Evolutionary conservation across 2,888 invertebrate species (phyloP), one percentile per base, ranked within the genome.

Genomic region (Lamproptera curius): DNA sequence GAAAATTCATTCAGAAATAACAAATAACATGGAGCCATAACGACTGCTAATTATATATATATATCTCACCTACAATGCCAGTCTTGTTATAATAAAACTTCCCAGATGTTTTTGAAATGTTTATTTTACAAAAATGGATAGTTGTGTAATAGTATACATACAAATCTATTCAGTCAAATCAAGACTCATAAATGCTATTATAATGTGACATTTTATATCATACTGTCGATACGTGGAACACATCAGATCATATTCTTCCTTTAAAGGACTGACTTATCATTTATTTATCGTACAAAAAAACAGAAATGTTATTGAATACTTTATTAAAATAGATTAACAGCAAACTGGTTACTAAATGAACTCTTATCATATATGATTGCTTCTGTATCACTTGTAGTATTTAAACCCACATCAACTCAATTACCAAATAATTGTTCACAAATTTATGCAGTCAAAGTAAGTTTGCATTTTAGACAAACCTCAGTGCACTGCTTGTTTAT

Each of bases 61-160:
- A 23, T 23, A 23, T 23, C 5, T 23, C 23, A n/a, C n/a, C n/a
- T n/a, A n/a, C n/a, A n/a, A n/a, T n/a, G n/a, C n/a, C n/a, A n/a
- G n/a, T n/a, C n/a, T n/a, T n/a, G n/a, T n/a, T n/a, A n/a, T n/a
- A 46, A 45, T 46, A 43, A 45, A 31, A 54, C 36, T 17, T 14
- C 16, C 57, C 59, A 60, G 14, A 17, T 31, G 59, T 72, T 65
- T 78, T 76, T 76, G 67, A 59, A 70, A 48, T 62, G 59, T 85
- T 81, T 85, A 85, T 84, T 84, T 67, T 83, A 83, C 73, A 84
- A 83, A 84, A 74, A 65, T 69, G 71, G 69, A 66, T 70, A 68
- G 61, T 71, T 68, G 59, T 59, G 17, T 34, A 66, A 51, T 70
- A 71, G 60, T 71, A 65, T 74, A 76, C 66, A 79, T 77, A 81